These are phyloP conservation scores for Tragopan temminckii DNA, from an alignment of 2,797 vertebrate species.

Conservation along the genomic window DNA sequence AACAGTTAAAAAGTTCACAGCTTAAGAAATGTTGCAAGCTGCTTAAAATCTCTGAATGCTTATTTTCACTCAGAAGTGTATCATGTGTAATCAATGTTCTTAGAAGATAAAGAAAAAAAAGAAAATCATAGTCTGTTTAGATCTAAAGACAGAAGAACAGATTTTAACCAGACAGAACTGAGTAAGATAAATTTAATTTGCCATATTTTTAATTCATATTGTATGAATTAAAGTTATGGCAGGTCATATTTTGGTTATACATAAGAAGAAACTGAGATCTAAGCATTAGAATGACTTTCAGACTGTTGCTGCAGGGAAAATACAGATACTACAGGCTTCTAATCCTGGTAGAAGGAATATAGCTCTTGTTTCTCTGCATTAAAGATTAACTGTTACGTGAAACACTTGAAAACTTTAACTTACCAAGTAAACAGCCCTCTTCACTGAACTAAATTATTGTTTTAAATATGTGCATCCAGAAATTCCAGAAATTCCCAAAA, in stretches of 20 bases:
- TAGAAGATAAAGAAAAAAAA: neutral
- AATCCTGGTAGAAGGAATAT: neutral
- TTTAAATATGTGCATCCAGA: neutral
- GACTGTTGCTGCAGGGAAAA: neutral
- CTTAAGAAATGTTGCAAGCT: neutral
- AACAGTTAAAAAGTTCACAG: neutral
- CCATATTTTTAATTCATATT: neutral
- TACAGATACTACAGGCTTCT: neutral
- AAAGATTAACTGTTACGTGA: conserved; percentile 8
- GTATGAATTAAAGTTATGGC: neutral
- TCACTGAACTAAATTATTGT: neutral
- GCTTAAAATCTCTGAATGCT: accelerated
- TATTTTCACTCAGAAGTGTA: neutral
- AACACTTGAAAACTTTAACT: neutral
- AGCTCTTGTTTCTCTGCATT: neutral
- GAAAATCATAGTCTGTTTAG: neutral
- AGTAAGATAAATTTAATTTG: neutral
- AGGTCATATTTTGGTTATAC: neutral
- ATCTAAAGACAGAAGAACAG: neutral
- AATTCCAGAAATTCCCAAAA: neutral
- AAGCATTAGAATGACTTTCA: neutral
- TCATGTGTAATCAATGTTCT: neutral
- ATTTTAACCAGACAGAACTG: neutral
- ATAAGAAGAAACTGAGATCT: neutral
- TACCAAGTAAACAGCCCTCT: neutral